Evolutionary conservation across 2,797 vertebrate species (phyloP), one percentile per base, ranked within the genome.

Genomic region (Pseudocheirus occidentalis): DNA sequence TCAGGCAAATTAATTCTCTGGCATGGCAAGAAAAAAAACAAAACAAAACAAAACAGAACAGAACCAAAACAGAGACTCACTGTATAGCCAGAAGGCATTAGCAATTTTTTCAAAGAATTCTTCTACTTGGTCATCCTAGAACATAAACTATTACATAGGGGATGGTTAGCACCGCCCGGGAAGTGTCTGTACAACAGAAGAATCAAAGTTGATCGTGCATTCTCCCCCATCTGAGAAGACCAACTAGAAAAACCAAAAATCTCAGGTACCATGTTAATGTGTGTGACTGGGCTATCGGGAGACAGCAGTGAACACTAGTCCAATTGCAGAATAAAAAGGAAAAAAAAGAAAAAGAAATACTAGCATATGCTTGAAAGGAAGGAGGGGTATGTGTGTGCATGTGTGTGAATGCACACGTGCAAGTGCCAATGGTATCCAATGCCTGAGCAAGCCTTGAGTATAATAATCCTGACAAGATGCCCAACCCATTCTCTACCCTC

Each of bases 61-160:
- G 46, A 90, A 90, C 29, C 27, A 90, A 90, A 55, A 90, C 93
- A 93, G 97, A 97, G 96, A 98, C 98, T 98, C 98, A 96, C 95
- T 98, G 96, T 95, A 97, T 90, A 97, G 97, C 97, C 97, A 96
- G 92, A 97, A 91, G 53, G n/a, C 95, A 96, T 97, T 96, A 97
- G 94, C 95, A 97, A 95, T 95, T 96, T 97, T 97, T 97, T 96
- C 97, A 94, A 97, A 98, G 96, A 96, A 95, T 96, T 97, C 96
- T 96, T 98, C 96, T 97, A 96, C 95, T 97, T 98, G 2, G 4
- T 96, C 96, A 94, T 56, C 34, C 62, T 94, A 95, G 96, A 96
- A 97, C 96, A 96, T 95, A 97, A 92, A 95, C 56, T 5, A 97
- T 96, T 31, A 97, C 96, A 96, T 21, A 95, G 95, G 97, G 97